Conservation (phyloP, 2,797 vertebrate species). For the Poeciliopsis presidionis region DNA sequence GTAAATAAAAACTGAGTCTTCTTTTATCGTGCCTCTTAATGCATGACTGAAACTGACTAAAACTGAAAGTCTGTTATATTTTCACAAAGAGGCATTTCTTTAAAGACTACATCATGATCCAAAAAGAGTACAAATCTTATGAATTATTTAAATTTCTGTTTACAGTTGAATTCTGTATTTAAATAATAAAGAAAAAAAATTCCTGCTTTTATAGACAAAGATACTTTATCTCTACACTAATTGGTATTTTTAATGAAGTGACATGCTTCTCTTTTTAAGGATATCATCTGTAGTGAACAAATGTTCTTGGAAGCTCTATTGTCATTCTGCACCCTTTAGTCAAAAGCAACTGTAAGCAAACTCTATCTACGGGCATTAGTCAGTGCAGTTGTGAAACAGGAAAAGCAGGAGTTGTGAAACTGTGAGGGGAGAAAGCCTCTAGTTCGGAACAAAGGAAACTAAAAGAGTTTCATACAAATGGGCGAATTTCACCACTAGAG, state of each 20-base stretch:
- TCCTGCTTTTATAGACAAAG: background rate
- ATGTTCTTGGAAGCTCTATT: background rate
- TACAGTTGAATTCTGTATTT: background rate
- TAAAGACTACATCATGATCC: background rate
- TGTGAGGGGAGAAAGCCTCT: background rate
- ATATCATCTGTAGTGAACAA: background rate
- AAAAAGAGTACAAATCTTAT: background rate
- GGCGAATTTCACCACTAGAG: background rate
- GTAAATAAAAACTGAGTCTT: background rate
- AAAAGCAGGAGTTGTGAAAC: slow-evolving; percentile 5
- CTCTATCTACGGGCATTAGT: background rate
- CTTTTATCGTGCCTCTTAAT: background rate
- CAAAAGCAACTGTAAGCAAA: background rate
- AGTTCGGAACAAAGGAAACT: background rate
- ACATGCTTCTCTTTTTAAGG: background rate
- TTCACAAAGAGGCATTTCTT: background rate
- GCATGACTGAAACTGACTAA: background rate
- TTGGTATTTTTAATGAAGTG: background rate
- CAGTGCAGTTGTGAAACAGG: slow-evolving; percentile 7
- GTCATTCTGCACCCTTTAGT: background rate
- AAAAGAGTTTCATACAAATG: background rate
- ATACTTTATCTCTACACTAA: background rate
- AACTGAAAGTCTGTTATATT: background rate
- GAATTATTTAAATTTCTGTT: background rate
- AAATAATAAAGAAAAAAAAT: background rate